Percentiles rank a stretch among this genome's conserved stretches.
These are phyloP conservation scores for Scaeva pyrastri DNA, from an alignment of 2,888 invertebrate species.

Conservation along the genomic window DNA sequence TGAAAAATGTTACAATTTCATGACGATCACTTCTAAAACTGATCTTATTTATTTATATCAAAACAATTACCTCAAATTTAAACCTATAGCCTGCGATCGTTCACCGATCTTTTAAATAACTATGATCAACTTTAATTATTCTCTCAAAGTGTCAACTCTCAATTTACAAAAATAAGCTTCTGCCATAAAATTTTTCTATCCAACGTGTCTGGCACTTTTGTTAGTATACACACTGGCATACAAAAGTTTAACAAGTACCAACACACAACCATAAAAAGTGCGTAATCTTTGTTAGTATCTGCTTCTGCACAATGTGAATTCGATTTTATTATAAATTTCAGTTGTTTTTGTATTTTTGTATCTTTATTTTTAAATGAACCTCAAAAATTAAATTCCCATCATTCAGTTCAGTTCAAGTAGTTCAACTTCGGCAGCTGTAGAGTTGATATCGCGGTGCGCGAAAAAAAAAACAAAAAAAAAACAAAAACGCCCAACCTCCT, in stretches of 20 bases:
- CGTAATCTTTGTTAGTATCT: constrained; percentile 47
- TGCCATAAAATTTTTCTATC: neutral
- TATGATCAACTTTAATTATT: too few relatives aligned
- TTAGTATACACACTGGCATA: neutral
- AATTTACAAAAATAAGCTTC: neutral
- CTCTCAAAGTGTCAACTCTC: constrained; percentile 13
- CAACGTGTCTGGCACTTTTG: neutral
- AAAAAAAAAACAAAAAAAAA: constrained; percentile 26
- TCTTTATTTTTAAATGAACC: constrained; percentile 68
- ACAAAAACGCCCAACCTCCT: too few relatives aligned
- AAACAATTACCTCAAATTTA: too few relatives aligned
- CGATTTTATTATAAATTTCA: constrained; percentile 12
- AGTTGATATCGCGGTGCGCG: constrained; percentile 65
- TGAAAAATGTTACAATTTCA: neutral
- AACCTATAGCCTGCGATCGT: too few relatives aligned
- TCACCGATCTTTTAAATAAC: neutral
- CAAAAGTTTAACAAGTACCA: constrained; percentile 27
- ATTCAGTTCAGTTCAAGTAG: constrained; percentile 64
- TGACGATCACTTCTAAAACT: too few relatives aligned
- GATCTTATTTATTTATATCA: too few relatives aligned
- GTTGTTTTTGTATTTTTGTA: constrained; percentile 30
- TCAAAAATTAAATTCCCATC: constrained; percentile 71
- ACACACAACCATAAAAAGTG: constrained; percentile 45
- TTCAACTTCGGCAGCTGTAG: constrained; percentile 67
- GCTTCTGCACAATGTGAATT: constrained; percentile 11